Conservation (phyloP, 2,113 vertebrate species). For the Pseudopodoces humilis region DNA sequence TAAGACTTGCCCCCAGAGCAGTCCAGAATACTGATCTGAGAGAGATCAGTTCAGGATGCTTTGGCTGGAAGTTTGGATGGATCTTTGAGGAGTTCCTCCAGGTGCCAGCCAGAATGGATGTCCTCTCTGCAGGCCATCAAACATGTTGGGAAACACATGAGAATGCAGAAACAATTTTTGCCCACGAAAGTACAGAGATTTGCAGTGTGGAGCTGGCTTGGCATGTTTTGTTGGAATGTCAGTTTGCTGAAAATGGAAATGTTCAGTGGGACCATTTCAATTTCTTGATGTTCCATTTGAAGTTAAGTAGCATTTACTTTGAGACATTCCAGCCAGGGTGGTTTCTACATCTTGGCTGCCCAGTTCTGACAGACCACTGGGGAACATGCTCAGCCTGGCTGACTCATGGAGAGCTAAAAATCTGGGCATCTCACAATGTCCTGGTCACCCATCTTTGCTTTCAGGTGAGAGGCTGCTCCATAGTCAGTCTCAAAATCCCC, state of each 20-base stretch:
- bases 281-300: not conserved
- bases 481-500: not conserved
- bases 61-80: not conserved
- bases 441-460: not conserved
- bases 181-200: not conserved
- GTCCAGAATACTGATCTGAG: not conserved
- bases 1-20: not conserved
- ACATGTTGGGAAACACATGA: accelerated
- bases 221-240: not conserved
- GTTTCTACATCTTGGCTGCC: not conserved
- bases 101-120: not conserved
- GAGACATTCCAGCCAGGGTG: not conserved
- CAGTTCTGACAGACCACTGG: not conserved
- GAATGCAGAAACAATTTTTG: not conserved
- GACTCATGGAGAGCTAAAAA: not conserved
- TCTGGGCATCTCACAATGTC: not conserved
- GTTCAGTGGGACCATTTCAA: not conserved
- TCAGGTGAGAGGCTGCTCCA: not conserved
- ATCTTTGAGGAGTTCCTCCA: not conserved
- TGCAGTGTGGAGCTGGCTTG: not conserved
- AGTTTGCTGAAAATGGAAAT: not conserved
- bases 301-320: not conserved
- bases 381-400: not conserved
- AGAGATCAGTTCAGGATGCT: not conserved
- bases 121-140: not conserved